phyloP scores from a whole-genome alignment of 1,140 invertebrate species.

The Drosophila tropicalis region DNA sequence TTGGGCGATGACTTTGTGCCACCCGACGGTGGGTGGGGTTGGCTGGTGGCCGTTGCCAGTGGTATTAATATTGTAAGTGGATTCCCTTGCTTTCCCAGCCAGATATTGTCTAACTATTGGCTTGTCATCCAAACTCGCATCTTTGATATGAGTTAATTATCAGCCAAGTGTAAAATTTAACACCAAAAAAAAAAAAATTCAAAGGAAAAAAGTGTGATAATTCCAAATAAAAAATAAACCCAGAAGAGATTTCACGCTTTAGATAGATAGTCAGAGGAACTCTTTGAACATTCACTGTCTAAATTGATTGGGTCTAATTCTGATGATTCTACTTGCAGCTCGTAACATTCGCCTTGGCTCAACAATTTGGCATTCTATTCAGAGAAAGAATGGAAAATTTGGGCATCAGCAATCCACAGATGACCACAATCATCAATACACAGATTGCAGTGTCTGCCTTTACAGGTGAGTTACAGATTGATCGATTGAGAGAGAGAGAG shows the following conservation, averaged over 20 bases:
- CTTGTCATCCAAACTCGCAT: background rate
- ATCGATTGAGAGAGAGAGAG: too few relatives aligned
- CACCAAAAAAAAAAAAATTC: background rate
- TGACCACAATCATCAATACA: conserved; percentile 87
- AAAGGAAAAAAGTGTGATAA: background rate
- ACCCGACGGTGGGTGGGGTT: conserved; percentile 82
- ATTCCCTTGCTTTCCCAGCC: too few relatives aligned
- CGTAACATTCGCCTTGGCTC: conserved; percentile 86
- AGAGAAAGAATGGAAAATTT: conserved; percentile 85
- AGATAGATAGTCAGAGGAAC: too few relatives aligned
- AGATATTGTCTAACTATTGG: too few relatives aligned
- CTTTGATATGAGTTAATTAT: background rate
- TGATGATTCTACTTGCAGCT: conserved; percentile 84
- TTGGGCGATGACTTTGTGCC: conserved; percentile 80
- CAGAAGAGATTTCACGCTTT: too few relatives aligned
- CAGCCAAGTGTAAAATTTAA: background rate
- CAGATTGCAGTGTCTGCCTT: conserved; percentile 86
- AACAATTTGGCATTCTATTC: conserved; percentile 88
- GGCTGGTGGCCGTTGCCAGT: conserved; percentile 79
- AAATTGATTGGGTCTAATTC: background rate
- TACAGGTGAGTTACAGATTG: conserved; percentile 57
- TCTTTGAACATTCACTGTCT: background rate
- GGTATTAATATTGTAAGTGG: conserved; percentile 75
- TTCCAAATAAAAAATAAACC: too few relatives aligned
- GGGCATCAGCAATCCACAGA: conserved; percentile 85